Evolutionary conservation across 37 sponge, comb jelly and placozoan species (phyloP), one percentile per base, ranked within the genome.

Genomic region (Ephydatia muelleri): DNA sequence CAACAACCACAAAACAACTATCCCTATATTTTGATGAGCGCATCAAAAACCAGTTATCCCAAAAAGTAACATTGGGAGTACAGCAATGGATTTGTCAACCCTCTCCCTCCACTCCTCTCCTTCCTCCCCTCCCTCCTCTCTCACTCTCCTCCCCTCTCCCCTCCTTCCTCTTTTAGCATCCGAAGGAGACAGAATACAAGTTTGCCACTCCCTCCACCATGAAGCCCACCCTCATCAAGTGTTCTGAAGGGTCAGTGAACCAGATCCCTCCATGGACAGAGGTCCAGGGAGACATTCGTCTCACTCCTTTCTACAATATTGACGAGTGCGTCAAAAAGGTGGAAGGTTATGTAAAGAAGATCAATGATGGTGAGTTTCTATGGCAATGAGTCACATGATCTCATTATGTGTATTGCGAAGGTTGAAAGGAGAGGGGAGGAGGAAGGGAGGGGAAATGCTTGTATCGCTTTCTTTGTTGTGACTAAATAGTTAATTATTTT

Each of bases 191-290:
- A 30, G 23, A 30, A 26, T 93, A 93, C 69, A 67, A 85, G 78
- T 93, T 93, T 82, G 67, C 80, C 66, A 83, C 87, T 0, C 88
- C 94, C 40, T 93, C 94, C n/a, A 93, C 90, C 64, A 79, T 93
- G 88, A 93, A 93, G 85, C 90, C 89, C 11, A 93, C 94, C 36
- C 94, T 86, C 70, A 77, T 89, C 28, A 34, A 29, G n/a, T 85
- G 82, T 32, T 30, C 86, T 72, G 93, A 88, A 73, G 93, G 93
- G 13, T 75, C 83, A 31, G 43, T 92, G 49, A 92, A 92, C 73
- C 89, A 92, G 80, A 85, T 92, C 8, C 93, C 93, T 0, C 79
- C 89, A 25, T 92, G 89, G 88, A 71, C 86, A 16, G 86, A 92
- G 80, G 49, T 90, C 26, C 70, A 82, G 47, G 90, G 90, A 22